Evolutionary conservation across 2,113 vertebrate species (phyloP).

Genomic region (Podarcis cretensis): DNA sequence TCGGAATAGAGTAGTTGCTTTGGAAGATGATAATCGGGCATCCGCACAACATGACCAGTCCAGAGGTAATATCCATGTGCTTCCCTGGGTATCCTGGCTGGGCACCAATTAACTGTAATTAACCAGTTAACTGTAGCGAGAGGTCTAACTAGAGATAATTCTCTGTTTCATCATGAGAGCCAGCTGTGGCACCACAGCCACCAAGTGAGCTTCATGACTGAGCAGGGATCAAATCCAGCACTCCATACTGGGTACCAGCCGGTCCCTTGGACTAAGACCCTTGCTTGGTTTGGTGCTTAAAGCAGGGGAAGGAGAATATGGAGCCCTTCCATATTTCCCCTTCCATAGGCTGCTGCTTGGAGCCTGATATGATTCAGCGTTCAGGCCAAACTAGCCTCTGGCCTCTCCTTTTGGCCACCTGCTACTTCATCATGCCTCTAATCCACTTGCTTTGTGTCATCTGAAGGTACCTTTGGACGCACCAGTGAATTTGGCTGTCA

Average conservation of each 20-base stretch:
- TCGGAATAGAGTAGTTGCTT: too few species aligned
- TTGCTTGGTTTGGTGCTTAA: too few species aligned
- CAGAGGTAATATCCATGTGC: too few species aligned
- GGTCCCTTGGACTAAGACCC: not conserved
- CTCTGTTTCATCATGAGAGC: too few species aligned
- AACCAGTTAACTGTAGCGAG: not conserved
- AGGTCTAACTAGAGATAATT: not conserved
- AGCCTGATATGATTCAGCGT: not conserved
- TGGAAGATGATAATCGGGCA: too few species aligned
- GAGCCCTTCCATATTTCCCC: not conserved
- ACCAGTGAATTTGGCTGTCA: slow-evolving; percentile 62
- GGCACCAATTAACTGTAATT: too few species aligned
- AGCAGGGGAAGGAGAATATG: not conserved
- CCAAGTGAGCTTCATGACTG: not conserved
- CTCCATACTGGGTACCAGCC: not conserved
- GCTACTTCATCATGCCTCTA: not conserved
- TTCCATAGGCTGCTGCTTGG: not conserved
- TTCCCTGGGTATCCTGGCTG: too few species aligned
- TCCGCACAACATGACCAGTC: too few species aligned
- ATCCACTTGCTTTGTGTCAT: not conserved
- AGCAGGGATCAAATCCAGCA: not conserved
- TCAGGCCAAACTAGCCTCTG: not conserved
- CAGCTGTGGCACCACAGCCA: not conserved
- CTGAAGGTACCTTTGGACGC: slow-evolving; percentile 69
- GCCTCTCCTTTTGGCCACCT: not conserved